Conservation (phyloP, 2,113 vertebrate genomes). For the Bothrops jararaca region DNA sequence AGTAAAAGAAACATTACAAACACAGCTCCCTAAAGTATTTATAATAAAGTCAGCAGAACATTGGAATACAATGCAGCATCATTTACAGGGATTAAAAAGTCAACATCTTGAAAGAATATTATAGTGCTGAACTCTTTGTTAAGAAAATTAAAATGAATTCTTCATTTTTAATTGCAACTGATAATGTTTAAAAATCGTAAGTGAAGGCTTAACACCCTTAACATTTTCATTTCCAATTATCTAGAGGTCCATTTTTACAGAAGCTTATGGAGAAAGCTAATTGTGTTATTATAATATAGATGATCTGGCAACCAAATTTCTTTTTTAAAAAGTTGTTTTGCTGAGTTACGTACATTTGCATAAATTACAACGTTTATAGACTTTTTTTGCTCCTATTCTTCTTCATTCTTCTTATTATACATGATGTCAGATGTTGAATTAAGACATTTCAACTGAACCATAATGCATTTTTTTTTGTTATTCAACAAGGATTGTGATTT, state of each 20-base stretch:
- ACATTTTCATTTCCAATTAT: constrained; percentile 60
- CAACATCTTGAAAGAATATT: constrained; percentile 39
- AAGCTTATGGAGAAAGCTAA: constrained; percentile 49
- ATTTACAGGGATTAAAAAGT: constrained; percentile 27
- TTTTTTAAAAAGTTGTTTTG: constrained; percentile 37
- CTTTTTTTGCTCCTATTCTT: neutral
- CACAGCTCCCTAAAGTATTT: constrained; percentile 13
- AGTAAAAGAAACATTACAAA: constrained; percentile 4
- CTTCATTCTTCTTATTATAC: constrained; percentile 10
- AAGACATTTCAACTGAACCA: constrained; percentile 25
- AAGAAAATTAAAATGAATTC: constrained; percentile 39
- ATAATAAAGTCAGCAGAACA: constrained; percentile 15
- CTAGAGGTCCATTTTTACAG: constrained; percentile 46
- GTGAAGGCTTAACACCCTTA: constrained; percentile 27
- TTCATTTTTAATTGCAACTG: constrained; percentile 56
- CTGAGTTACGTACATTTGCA: constrained; percentile 56
- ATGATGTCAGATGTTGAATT: constrained; percentile 24
- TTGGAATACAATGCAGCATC: constrained; percentile 3
- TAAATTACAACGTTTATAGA: constrained; percentile 42
- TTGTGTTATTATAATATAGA: constrained; percentile 53
- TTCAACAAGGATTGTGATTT: neutral
- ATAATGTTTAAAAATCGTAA: constrained; percentile 54
- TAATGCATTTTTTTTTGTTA: constrained; percentile 7
- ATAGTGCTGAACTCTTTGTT: constrained; percentile 27
- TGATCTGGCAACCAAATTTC: constrained; percentile 50